Conservation (phyloP, 2,888 invertebrate genomes). For the Agriopis aurantiaria region DNA sequence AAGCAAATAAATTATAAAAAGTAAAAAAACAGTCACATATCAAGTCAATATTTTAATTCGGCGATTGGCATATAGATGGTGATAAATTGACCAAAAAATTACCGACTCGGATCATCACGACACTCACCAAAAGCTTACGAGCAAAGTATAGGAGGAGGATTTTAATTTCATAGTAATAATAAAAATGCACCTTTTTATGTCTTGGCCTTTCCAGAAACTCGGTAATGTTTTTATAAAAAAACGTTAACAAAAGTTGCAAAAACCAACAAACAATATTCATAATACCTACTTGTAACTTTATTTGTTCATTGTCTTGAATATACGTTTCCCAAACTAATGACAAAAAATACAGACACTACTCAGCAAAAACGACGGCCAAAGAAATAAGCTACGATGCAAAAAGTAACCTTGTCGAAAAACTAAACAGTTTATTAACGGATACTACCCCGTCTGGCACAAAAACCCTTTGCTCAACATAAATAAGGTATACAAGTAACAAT, state of each 20-base stretch:
- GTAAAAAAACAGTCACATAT: too few relatives aligned
- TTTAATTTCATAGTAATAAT: too few relatives aligned
- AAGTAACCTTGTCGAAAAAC: slow-evolving; percentile 19
- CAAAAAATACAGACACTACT: slow-evolving; percentile 20
- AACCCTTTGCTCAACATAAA: slow-evolving; percentile 17
- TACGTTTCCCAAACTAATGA: slow-evolving; percentile 13
- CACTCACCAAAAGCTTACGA: too few relatives aligned
- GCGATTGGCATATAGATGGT: too few relatives aligned
- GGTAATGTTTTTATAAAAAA: not conserved
- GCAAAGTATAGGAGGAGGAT: too few relatives aligned
- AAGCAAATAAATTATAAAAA: too few relatives aligned
- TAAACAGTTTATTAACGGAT: slow-evolving; percentile 14
- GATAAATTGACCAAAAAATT: too few relatives aligned
- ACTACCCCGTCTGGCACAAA: slow-evolving; percentile 19
- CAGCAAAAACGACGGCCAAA: slow-evolving; percentile 29
- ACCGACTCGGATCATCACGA: too few relatives aligned
- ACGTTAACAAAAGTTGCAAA: not conserved
- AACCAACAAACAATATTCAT: not conserved
- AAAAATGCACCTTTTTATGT: too few relatives aligned
- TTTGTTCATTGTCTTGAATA: slow-evolving; percentile 7
- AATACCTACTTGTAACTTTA: slow-evolving; percentile 3
- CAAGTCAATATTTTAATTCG: too few relatives aligned
- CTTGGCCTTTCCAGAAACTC: not conserved
- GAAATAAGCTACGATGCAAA: slow-evolving; percentile 24
- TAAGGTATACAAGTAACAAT: slow-evolving; percentile 36